Base-by-base conservation (phyloP, 2,113 vertebrate genomes). In the Hydrochoerus hydrochaeris region DNA sequence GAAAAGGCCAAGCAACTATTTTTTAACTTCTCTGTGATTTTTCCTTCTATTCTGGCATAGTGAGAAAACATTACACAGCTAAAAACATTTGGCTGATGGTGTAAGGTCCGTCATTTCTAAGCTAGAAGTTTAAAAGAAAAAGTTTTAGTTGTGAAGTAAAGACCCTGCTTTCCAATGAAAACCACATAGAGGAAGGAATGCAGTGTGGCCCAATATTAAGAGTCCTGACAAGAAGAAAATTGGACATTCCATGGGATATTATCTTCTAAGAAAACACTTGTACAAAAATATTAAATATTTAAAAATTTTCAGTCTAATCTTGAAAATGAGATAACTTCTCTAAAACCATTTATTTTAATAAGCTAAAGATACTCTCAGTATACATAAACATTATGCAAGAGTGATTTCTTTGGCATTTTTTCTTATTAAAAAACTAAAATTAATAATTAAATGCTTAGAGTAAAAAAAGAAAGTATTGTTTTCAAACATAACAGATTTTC, bases 101-200 rank as follows among this genome's bases (percentile, higher is more conserved):
- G 57, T 38, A 63, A n/a, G 9, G 6, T 38, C 2, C 6, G 28
- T 93, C 67, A 35, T 58, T 94, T 91, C 6, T 60, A 95, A 81
- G 67, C 10, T 65, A 80, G 80, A 84, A 92, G 52, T 10, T 38
- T 41, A 32, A 88, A 3, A 20, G 9, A 0, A 57, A 92, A 95
- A 49, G n/a, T 78, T 20, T 54, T 85, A 85, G 5, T 41, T 32
- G 17, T 26, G 2, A 81, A 77, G 24, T 30, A 84, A 86, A 58
- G 10, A 63, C n/a, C 16, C 11, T 93, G 8, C 95, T 96, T 86
- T 84, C 13, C 8, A 94, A 84, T 57, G 32, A 95, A 77, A 95
- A 90, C 49, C 24, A 87, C 8, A 85, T 1, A 2, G 92, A 87
- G 17, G 20, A 88, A 38, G 4, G 2, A 73, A 71, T 69, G 22